Base-by-base conservation (phyloP, 2,113 vertebrate species). In the Zapornia atra region DNA sequence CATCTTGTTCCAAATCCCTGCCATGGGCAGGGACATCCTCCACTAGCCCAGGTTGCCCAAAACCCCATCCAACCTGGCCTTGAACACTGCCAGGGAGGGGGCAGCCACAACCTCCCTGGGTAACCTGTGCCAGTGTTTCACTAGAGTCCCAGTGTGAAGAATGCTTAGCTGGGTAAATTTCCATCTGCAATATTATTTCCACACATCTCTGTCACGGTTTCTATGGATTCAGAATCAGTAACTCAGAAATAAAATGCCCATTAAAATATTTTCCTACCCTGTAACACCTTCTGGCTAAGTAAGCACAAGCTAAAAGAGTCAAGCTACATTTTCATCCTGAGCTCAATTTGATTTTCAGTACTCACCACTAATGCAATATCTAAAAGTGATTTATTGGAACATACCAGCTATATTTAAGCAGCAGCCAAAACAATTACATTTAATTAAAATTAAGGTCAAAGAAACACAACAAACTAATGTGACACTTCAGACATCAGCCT, bases 371-470 rank as follows among this genome's bases (percentile, higher is more conserved):
- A 95, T 92, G 72, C 88, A 96, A 95, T 88, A 94, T 42, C 51
- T 72, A 84, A 90, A 96, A 86, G 81, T 91, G 53, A 96, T 95
- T 97, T 96, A 93, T 83, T 89, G 63, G 28, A 91, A 94, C 31
- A 77, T 59, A 96, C 29, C 15, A 66, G 78, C 38, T 24, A 82
- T 91, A 94, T 84, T 97, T 95, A 96, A 96, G 64, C 65, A 85
- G 44, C 70, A 96, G 61, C 44, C 56, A 91, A 95, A 96, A 96
- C 34, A 94, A 85, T 96, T 96, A 60, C 50, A 80, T 89, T 95
- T 96, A 90, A 93, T 91, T 96, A 96, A 94, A 96, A 95, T 85
- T 94, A 94, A 95, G 86, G 54, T 92, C 82, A 91, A 90, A 95
- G 94, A 92, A 94, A 96, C 48, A 46, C 57, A 85, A 76, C 65